These are phyloP conservation scores for Zaprionus ornatus DNA, from an alignment of 1,140 invertebrate species.

Conservation along the genomic window DNA sequence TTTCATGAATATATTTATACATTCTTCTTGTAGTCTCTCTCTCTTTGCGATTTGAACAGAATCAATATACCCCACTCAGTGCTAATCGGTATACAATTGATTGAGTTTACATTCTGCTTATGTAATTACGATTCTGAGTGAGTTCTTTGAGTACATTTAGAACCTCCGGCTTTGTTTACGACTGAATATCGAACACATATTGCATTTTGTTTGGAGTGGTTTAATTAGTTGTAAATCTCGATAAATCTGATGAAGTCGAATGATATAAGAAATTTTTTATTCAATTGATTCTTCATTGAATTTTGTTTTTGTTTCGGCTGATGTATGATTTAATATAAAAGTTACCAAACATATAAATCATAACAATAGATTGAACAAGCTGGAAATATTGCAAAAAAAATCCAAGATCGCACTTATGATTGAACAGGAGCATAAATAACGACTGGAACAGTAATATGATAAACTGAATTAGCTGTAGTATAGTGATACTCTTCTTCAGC, in stretches of 20 bases:
- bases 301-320: not conserved
- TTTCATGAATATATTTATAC: not conserved
- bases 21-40: too few species aligned
- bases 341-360: slow-evolving; percentile 92
- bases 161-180: too few species aligned
- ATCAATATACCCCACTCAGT: not conserved
- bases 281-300: too few species aligned
- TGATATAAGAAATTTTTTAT: too few species aligned
- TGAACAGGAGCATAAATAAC: slow-evolving; percentile 86
- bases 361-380: slow-evolving; percentile 45
- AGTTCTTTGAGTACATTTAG: too few species aligned
- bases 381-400: slow-evolving; percentile 86
- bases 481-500: slow-evolving; percentile 94
- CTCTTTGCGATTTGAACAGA: not conserved
- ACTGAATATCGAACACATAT: too few species aligned
- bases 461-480: slow-evolving; percentile 91
- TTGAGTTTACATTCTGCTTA: not conserved
- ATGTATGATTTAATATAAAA: slow-evolving; percentile 87
- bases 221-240: too few species aligned
- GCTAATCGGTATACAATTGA: not conserved
- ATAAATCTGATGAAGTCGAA: too few species aligned
- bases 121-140: not conserved
- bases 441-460: slow-evolving; percentile 87
- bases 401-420: slow-evolving; percentile 88
- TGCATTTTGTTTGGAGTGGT: too few species aligned